Base-by-base conservation (phyloP, 2,888 invertebrate species). In the Hirtodrosophila duncani region DNA sequence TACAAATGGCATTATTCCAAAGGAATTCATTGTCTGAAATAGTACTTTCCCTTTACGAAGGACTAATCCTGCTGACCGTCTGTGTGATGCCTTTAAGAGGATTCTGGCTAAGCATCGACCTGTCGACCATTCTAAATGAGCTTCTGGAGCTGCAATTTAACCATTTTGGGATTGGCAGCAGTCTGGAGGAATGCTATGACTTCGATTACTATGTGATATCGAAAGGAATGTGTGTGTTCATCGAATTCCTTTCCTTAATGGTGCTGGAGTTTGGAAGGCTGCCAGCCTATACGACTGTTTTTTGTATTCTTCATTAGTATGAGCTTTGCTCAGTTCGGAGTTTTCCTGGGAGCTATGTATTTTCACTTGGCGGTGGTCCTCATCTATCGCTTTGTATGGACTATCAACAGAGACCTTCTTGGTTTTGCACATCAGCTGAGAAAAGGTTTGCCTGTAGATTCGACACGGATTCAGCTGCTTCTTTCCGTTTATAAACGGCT, bases 311-410 rank as follows among this genome's bases (percentile, higher is more conserved):
- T 24, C 27, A 0, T 23, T 5, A 6, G 11, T 14, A 17, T 34
- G n/a, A 46, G 37, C 2, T 0, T 45, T 2, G 27, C 21, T 6
- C 49, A 49, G 29, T 8, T 51, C 9, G 17, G 9, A 7, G 21
- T 43, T 1, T 30, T 41, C 1, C 17, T 57, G 9, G 23, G 34
- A 7, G 37, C 31, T 6, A 20, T 21, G 11, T 56, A 55, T 16
- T 56, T 37, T 21, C 43, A 57, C 30, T n/a, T 57, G 7, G 39
- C 27, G 1, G 31, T 39, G 10, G 16, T 43, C 3, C 36, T 27
- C 14, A 46, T 60, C 1, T 60, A 53, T 9, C 63, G 60, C 3
- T 53, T 8, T 14, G 11, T 53, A 2, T 62, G 60, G 60, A 46
- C 4, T 10, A 31, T 60, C 13, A 60, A 60, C 9, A 16, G 46